Conservation (phyloP, 2,113 vertebrate genomes). For the Anoura caudifer region DNA sequence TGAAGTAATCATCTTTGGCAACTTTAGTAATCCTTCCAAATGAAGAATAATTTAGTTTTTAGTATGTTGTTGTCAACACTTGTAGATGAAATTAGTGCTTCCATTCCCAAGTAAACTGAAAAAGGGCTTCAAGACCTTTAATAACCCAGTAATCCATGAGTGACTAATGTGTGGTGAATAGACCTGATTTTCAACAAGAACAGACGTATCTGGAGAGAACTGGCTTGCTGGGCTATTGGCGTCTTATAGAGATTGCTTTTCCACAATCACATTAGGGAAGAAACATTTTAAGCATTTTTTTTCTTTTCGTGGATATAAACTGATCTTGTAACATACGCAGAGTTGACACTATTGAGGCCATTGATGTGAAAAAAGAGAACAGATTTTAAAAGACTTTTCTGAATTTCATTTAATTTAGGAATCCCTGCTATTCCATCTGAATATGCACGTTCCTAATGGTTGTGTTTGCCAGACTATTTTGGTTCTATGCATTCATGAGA, state of each 20-base stretch:
- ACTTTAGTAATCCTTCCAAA: not conserved
- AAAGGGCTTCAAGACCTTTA: not conserved
- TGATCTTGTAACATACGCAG: not conserved
- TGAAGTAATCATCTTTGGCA: not conserved
- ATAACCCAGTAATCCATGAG: not conserved
- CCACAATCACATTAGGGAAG: not conserved
- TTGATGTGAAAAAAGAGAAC: not conserved
- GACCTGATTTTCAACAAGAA: not conserved
- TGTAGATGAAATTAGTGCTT: not conserved
- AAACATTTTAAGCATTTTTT: not conserved
- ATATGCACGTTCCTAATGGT: not conserved
- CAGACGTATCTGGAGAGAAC: not conserved
- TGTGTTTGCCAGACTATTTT: not conserved
- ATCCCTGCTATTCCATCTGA: not conserved
- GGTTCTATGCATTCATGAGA: not conserved
- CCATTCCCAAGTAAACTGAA: not conserved
- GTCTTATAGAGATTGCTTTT: not conserved
- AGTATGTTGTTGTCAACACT: not conserved
- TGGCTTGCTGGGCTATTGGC: not conserved
- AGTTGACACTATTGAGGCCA: not conserved
- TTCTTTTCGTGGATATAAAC: not conserved
- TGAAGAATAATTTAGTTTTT: not conserved
- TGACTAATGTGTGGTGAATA: not conserved
- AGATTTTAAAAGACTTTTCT: not conserved
- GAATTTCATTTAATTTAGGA: constrained; percentile 35